Evolutionary conservation across 2,888 invertebrate genomes (phyloP).

Genomic region (Drosophila pegasa): DNA sequence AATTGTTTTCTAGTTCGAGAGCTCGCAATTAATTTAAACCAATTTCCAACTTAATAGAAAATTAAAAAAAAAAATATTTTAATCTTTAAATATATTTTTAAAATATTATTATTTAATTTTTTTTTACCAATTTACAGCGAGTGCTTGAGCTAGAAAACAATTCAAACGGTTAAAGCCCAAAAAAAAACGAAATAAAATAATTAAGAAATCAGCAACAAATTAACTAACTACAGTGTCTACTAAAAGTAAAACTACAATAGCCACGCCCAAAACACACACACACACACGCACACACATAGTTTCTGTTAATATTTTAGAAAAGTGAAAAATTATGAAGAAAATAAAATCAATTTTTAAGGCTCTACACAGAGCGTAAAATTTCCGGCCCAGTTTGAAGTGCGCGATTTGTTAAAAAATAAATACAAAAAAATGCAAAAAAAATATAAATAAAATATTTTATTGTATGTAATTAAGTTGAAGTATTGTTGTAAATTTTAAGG

Average conservation of each 20-base stretch:
- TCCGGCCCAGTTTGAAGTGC: conserved; percentile 69
- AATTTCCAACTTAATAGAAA: neutral
- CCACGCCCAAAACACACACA: conserved; percentile 44
- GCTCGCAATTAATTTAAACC: neutral
- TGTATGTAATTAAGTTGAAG: conserved; percentile 70
- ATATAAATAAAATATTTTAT: conserved; percentile 46
- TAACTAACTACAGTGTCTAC: conserved; percentile 77
- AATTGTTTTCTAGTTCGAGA: conserved; percentile 33
- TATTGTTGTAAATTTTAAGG: conserved; percentile 81
- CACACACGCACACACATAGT: conserved; percentile 49
- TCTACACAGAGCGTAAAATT: conserved; percentile 47
- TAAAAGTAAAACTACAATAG: conserved; percentile 76
- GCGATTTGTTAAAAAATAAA: conserved; percentile 65
- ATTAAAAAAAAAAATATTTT: conserved; percentile 5
- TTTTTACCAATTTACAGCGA: neutral
- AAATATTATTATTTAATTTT: neutral
- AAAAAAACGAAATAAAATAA: conserved; percentile 32
- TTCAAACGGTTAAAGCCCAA: conserved; percentile 25
- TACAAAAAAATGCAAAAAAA: conserved; percentile 38
- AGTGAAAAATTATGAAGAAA: conserved; percentile 32
- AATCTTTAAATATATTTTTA: neutral
- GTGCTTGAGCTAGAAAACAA: conserved; percentile 40
- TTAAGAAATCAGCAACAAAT: conserved; percentile 57
- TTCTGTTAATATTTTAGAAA: conserved; percentile 52
- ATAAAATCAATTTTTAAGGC: conserved; percentile 44